phyloP scores from a whole-genome alignment of 2,113 vertebrate species.

The Phalacrocorax aristotelis region DNA sequence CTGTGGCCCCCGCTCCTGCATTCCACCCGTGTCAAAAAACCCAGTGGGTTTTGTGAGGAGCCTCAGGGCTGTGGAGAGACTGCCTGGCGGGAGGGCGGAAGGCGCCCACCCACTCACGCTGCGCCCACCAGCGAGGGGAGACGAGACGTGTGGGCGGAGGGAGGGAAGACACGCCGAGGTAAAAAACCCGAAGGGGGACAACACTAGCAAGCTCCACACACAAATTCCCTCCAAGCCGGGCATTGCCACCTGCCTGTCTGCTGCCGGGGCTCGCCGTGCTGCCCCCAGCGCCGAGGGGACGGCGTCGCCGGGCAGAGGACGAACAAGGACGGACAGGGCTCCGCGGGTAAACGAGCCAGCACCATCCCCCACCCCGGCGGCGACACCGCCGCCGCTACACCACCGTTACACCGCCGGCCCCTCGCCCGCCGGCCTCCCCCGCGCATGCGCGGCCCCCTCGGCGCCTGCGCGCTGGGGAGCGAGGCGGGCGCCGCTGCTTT shows the following conservation, averaged over 20 bases:
- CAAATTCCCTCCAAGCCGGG: no score
- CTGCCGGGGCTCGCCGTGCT: rapidly evolving
- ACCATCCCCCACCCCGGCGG: rapidly evolving
- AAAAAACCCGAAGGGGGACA: no score
- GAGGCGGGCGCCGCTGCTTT: not conserved
- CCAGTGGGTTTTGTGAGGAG: not conserved
- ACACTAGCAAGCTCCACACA: not conserved
- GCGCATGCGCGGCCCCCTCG: not conserved
- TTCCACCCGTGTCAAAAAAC: not conserved
- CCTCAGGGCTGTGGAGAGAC: no score
- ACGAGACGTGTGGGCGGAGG: not conserved
- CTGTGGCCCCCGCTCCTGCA: not conserved
- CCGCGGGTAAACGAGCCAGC: rapidly evolving
- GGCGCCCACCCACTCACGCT: not conserved
- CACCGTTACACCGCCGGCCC: rapidly evolving
- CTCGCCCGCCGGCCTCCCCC: no score
- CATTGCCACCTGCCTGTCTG: not conserved
- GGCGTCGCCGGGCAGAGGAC: no score
- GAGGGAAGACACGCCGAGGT: not conserved
- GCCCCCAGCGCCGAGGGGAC: rapidly evolving
- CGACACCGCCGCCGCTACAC: rapidly evolving
- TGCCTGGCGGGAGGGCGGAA: no score
- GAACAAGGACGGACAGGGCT: rapidly evolving
- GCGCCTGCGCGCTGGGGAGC: not conserved
- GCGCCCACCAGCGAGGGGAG: not conserved